Percentiles rank a stretch among this genome's conserved stretches.
Conservation (phyloP, 1,140 invertebrate genomes). For the Trissolcus basalis region DNA sequence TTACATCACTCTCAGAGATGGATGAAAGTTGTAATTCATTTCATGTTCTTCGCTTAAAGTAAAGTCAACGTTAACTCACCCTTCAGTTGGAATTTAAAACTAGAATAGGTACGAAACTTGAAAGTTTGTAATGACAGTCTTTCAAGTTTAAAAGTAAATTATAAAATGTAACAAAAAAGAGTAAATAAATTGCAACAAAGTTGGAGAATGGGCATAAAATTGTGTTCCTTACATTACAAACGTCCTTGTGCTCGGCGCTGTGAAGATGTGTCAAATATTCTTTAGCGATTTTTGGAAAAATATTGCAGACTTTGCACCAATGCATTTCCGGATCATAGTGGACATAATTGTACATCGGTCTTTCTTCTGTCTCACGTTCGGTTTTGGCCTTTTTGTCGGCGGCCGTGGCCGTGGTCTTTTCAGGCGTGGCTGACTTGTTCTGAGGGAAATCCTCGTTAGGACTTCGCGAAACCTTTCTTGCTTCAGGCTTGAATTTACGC, state of each 20-base stretch:
- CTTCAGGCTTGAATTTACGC: conserved; percentile 69
- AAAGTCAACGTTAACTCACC: too few species aligned
- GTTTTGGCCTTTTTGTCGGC: conserved; percentile 72
- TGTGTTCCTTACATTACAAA: conserved; percentile 72
- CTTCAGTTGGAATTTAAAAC: too few species aligned
- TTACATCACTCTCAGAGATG: conserved; percentile 34
- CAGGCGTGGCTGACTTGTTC: conserved; percentile 67
- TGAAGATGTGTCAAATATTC: conserved; percentile 90
- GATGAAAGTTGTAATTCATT: too few species aligned
- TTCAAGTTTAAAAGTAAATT: too few species aligned
- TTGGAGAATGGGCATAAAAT: too few species aligned
- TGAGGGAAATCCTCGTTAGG: conserved; percentile 72
- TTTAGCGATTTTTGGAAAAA: conserved; percentile 89
- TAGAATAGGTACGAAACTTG: too few species aligned
- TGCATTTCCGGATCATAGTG: conserved; percentile 92
- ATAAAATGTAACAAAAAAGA: too few species aligned
- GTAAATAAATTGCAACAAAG: neutral
- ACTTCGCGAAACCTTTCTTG: conserved; percentile 65
- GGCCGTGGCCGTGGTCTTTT: conserved; percentile 65
- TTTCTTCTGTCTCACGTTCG: conserved; percentile 68
- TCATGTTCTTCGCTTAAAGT: too few species aligned
- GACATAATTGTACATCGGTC: conserved; percentile 83
- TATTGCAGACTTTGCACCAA: conserved; percentile 88
- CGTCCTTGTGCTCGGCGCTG: conserved; percentile 83
- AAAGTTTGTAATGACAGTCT: too few species aligned